phyloP scores from a whole-genome alignment of 2,797 vertebrate genomes.

The Poecile montanus region DNA sequence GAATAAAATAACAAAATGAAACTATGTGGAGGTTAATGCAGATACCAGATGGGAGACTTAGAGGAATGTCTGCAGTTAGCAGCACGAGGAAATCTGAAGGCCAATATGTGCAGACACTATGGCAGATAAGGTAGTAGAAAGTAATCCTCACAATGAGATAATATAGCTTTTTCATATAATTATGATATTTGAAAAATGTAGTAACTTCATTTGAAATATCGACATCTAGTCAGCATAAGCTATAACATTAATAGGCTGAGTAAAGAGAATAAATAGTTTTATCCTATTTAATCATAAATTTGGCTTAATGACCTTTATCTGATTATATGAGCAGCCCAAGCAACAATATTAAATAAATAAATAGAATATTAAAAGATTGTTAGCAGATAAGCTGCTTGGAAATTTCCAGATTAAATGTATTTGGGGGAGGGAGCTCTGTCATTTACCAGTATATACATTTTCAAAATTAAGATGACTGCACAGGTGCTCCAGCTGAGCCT shows the following conservation, averaged over 20 bases:
- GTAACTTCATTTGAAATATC: conserved; percentile 74
- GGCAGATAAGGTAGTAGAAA: conserved; percentile 65
- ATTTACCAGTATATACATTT: conserved; percentile 74
- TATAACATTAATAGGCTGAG: conserved; percentile 76
- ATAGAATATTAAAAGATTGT: conserved; percentile 79
- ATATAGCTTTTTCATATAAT: conserved; percentile 76
- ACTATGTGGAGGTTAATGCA: conserved; percentile 6
- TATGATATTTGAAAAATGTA: conserved; percentile 69
- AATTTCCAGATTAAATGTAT: conserved; percentile 76
- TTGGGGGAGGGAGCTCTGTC: conserved; percentile 27
- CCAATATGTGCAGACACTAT: conserved; percentile 71
- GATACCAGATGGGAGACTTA: conserved; percentile 60
- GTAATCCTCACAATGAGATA: conserved; percentile 78
- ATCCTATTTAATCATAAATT: conserved; percentile 83
- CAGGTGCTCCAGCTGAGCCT: conserved; percentile 53
- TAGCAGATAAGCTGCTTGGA: conserved; percentile 80
- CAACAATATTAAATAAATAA: conserved; percentile 80
- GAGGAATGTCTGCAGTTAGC: conserved; percentile 63
- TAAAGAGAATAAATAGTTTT: conserved; percentile 77
- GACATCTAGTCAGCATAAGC: conserved; percentile 71
- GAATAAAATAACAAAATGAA: conserved; percentile 36
- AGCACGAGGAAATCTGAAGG: conserved; percentile 67
- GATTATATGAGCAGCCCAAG: conserved; percentile 77
- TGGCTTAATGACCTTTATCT: conserved; percentile 81
- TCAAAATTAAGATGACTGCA: conserved; percentile 68